Percentiles rank a stretch among this genome's conserved stretches.
These are phyloP conservation scores for Tachypleus tridentatus DNA, from an alignment of 1,140 invertebrate genomes.

Conservation along the genomic window DNA sequence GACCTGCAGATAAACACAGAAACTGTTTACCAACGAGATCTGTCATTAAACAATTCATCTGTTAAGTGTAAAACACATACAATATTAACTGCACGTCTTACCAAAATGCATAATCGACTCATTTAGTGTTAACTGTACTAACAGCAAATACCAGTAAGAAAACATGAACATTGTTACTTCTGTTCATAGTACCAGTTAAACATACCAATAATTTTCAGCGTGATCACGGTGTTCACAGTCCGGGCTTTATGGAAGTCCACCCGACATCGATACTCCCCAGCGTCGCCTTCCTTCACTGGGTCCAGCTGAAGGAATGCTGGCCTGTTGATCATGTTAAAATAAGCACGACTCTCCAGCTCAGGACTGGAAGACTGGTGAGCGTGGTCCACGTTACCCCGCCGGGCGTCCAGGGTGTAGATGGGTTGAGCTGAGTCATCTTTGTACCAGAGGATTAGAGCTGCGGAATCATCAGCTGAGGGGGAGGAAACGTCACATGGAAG, in stretches of 20 bases:
- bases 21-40: too few species aligned
- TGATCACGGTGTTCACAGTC: slow-evolving; percentile 74
- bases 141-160: too few species aligned
- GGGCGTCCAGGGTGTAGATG: slow-evolving; percentile 44
- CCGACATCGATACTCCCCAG: slow-evolving; percentile 70
- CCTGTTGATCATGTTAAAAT: slow-evolving; percentile 17
- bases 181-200: too few species aligned
- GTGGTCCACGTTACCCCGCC: slow-evolving; percentile 9
- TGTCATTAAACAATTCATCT: too few species aligned
- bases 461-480: slow-evolving; percentile 56
- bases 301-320: slow-evolving; percentile 56
- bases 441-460: slow-evolving; percentile 85
- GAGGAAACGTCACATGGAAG: slow-evolving; percentile 70
- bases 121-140: too few species aligned
- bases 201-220: slow-evolving; percentile 82
- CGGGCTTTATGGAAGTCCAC: slow-evolving; percentile 83
- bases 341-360: slow-evolving; percentile 13
- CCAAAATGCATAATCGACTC: too few species aligned
- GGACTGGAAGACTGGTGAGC: slow-evolving; percentile 21
- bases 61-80: too few species aligned
- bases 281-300: slow-evolving; percentile 61
- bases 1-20: too few species aligned
- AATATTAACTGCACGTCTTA: too few species aligned
- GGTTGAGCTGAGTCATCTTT: slow-evolving; percentile 66
- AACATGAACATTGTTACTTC: too few species aligned